These are phyloP conservation scores for Centropristis striata DNA, from an alignment of 2,113 vertebrate genomes.

Conservation along the genomic window DNA sequence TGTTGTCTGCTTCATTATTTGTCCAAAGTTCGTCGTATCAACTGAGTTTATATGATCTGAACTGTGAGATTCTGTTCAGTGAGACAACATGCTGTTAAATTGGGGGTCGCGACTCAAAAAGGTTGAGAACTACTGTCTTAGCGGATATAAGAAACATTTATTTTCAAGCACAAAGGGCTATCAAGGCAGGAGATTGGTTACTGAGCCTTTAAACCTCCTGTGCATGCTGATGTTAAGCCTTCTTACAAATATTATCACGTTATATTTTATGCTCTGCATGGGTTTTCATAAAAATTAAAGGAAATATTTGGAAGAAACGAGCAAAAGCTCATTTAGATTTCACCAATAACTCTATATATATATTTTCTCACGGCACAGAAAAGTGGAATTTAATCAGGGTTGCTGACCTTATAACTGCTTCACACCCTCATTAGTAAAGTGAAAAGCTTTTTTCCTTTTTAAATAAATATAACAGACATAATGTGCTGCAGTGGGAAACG, in stretches of 20 bases:
- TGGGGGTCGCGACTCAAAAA: no score
- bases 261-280: background rate
- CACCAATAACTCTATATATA: background rate
- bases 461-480: background rate
- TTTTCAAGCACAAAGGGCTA: background rate
- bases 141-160: background rate
- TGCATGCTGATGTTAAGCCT: background rate
- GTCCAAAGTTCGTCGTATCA: no score
- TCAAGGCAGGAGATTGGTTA: background rate
- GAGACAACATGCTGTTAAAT: no score
- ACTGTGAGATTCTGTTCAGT: no score
- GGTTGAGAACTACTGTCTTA: no score
- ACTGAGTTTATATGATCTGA: no score
- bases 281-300: background rate
- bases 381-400: background rate
- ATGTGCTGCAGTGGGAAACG: constrained; percentile 13
- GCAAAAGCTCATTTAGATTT: background rate
- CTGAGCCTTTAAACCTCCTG: background rate
- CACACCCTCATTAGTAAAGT: background rate
- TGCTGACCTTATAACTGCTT: background rate
- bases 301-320: background rate
- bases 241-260: background rate
- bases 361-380: background rate
- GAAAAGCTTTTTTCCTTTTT: background rate
- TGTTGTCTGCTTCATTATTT: no score